Percentiles rank a stretch among this genome's conserved stretches.
Conservation (phyloP, 2,888 invertebrate genomes). For the Cetonia aurata region DNA sequence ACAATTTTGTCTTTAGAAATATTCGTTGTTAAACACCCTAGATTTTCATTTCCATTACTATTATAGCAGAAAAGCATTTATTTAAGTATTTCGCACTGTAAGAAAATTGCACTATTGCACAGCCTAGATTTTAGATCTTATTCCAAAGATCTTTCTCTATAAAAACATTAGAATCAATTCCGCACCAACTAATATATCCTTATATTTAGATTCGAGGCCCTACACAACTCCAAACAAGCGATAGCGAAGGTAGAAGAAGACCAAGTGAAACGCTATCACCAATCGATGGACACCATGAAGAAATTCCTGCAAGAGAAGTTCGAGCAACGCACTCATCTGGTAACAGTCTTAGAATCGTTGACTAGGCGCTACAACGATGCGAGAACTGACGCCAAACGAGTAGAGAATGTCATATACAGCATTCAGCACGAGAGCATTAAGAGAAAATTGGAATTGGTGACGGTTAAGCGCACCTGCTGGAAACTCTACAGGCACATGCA, state of each 20-base stretch:
- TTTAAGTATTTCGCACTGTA: too few relatives aligned
- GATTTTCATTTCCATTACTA: too few relatives aligned
- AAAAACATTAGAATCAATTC: too few relatives aligned
- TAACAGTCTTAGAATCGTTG: not conserved
- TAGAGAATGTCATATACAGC: constrained; percentile 1
- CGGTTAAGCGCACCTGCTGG: constrained; percentile 13
- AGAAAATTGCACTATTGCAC: too few relatives aligned
- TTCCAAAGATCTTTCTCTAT: too few relatives aligned
- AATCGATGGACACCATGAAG: not conserved
- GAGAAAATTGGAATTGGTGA: not conserved
- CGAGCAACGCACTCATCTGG: not conserved
- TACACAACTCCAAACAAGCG: not conserved
- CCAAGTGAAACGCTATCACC: not conserved
- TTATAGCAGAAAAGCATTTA: too few relatives aligned
- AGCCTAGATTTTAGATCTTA: too few relatives aligned
- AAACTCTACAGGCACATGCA: constrained; percentile 9
- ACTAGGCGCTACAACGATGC: not conserved
- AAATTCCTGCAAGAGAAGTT: not conserved
- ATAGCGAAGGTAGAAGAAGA: not conserved
- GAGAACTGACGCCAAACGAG: not conserved
- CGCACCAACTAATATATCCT: too few relatives aligned
- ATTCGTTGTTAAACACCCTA: too few relatives aligned
- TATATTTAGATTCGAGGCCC: constrained; percentile 11
- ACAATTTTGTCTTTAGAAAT: too few relatives aligned
- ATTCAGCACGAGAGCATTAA: not conserved